Conservation (phyloP, 2,113 vertebrate genomes). For the Lampris incognitus region DNA sequence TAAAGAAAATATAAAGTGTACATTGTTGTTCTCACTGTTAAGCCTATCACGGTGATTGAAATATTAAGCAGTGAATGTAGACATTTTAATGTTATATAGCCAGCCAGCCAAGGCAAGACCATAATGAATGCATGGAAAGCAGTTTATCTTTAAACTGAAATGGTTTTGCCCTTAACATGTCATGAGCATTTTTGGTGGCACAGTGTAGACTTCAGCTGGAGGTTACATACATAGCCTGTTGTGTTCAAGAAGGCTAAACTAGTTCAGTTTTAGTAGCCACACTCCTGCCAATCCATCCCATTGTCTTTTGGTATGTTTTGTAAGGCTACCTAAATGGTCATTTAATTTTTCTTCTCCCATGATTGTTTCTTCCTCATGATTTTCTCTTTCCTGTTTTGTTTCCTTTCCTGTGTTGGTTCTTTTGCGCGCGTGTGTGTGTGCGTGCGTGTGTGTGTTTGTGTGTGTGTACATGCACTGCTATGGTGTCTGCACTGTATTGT, state of each 20-base stretch:
- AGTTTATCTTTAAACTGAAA: not conserved
- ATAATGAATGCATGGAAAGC: too few species aligned
- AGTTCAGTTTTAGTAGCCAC: conserved; percentile 11
- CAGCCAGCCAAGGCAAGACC: too few species aligned
- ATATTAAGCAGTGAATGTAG: too few species aligned
- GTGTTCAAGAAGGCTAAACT: not conserved
- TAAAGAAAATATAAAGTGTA: too few species aligned
- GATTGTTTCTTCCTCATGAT: conserved; percentile 75
- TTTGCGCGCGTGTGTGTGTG: conserved; percentile 14
- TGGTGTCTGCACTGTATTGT: conserved; percentile 83
- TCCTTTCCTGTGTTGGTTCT: conserved; percentile 66
- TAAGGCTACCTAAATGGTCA: conserved; percentile 52
- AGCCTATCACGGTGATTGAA: too few species aligned
- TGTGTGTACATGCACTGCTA: conserved; percentile 57
- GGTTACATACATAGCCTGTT: not conserved
- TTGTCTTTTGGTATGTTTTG: conserved; percentile 25
- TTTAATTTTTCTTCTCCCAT: conserved; percentile 73
- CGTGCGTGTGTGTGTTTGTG: conserved; percentile 18
- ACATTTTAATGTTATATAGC: too few species aligned
- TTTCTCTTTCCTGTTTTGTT: conserved; percentile 76
- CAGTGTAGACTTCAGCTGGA: not conserved
- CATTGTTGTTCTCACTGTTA: too few species aligned
- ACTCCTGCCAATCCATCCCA: conserved; percentile 48
- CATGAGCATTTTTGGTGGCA: not conserved
- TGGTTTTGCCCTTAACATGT: not conserved